A percentile compares a stretch with the other conserved stretches of the same genome.
These are phyloP conservation scores for Leuciscus waleckii DNA, from an alignment of 2,797 vertebrate species.

Conservation along the genomic window DNA sequence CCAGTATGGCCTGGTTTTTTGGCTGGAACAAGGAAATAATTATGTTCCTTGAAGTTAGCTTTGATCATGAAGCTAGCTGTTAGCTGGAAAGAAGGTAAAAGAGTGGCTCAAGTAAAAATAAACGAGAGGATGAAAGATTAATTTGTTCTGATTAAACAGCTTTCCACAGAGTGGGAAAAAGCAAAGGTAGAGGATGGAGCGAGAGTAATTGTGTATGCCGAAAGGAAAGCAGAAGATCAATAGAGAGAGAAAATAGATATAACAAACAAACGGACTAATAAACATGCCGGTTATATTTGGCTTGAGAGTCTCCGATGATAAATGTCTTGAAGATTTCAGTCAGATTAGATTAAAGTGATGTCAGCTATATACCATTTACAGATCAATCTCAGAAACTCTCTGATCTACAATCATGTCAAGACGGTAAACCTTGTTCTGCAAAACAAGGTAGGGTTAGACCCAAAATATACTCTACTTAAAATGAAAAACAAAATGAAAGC, in stretches of 20 bases:
- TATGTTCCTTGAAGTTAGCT: slow-evolving; percentile 57
- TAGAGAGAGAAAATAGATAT: slow-evolving; percentile 5
- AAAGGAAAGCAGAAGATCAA: slow-evolving; percentile 16
- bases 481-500: not conserved
- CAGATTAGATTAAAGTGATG: slow-evolving; percentile 44
- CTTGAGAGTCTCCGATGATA: slow-evolving; percentile 10
- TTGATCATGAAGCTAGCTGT: slow-evolving; percentile 29
- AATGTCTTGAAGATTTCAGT: slow-evolving; percentile 33
- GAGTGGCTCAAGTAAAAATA: slow-evolving; percentile 68
- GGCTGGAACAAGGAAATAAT: slow-evolving; percentile 56
- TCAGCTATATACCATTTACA: slow-evolving; percentile 45
- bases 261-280: slow-evolving; percentile 10
- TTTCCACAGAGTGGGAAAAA: slow-evolving; percentile 65
- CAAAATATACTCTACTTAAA: not conserved
- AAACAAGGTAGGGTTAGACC: not conserved
- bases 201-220: not conserved
- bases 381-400: slow-evolving; percentile 11
- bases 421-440: not conserved
- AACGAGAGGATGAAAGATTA: slow-evolving; percentile 66
- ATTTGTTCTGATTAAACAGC: slow-evolving; percentile 76
- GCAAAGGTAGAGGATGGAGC: slow-evolving; percentile 4
- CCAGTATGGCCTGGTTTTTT: slow-evolving; percentile 23
- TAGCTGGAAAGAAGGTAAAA: slow-evolving; percentile 43
- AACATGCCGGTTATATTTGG: slow-evolving; percentile 21
- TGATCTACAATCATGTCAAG: not conserved